phyloP scores from a whole-genome alignment of 2,113 vertebrate species.

The Pavo muticus region DNA sequence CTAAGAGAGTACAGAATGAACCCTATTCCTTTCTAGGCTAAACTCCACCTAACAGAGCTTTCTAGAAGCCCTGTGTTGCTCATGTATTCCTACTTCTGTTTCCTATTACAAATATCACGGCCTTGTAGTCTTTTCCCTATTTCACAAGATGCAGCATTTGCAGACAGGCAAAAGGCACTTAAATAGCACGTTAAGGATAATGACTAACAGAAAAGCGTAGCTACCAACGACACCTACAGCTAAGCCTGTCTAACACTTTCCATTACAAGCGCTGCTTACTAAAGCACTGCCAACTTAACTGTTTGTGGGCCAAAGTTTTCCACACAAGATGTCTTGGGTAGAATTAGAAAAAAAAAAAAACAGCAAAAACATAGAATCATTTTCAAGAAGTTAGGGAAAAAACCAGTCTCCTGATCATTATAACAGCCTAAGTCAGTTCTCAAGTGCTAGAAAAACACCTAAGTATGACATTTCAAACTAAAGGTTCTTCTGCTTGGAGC shows the following conservation, averaged over 20 bases:
- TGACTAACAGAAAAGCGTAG: conserved; percentile 35
- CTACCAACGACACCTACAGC: conserved; percentile 48
- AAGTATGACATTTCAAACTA: neutral
- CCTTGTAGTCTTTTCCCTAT: neutral
- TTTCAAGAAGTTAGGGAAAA: neutral
- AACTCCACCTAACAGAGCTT: neutral
- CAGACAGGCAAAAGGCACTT: neutral
- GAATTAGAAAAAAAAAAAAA: neutral
- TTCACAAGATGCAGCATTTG: neutral
- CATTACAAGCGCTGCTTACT: conserved; percentile 30
- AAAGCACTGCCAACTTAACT: conserved; percentile 18
- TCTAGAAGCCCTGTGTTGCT: conserved; percentile 14
- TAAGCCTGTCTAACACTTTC: conserved; percentile 51
- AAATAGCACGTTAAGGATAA: conserved; percentile 18
- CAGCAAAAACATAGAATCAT: neutral
- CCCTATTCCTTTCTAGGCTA: neutral
- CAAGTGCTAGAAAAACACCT: neutral
- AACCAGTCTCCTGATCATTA: neutral
- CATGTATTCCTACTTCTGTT: neutral
- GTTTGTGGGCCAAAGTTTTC: neutral
- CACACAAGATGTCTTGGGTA: neutral
- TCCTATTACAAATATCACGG: neutral
- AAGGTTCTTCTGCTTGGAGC: neutral
- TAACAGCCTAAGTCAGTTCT: neutral
- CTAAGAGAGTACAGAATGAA: neutral